A percentile compares a stretch with the other conserved stretches of the same genome.
phyloP scores from a whole-genome alignment of 2,888 invertebrate genomes.

The Chaitophorus viminalis region DNA sequence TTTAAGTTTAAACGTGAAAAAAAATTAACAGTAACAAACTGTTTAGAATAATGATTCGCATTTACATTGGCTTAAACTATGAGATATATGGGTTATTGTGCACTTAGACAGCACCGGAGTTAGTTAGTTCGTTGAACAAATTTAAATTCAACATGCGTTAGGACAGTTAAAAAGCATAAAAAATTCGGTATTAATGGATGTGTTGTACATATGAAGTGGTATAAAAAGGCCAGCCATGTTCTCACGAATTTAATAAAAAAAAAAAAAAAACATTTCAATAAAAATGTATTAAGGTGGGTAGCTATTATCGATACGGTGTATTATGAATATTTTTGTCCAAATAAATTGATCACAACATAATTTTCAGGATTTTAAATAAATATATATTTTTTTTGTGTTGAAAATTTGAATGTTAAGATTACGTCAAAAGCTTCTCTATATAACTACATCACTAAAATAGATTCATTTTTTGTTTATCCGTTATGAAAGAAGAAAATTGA shows the following conservation, averaged over 20 bases:
- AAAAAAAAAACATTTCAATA: neutral
- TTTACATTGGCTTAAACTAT: neutral
- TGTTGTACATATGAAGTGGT: neutral
- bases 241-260: neutral
- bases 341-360: too few relatives aligned
- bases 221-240: neutral
- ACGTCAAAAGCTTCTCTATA: too few relatives aligned
- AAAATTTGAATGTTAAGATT: too few relatives aligned
- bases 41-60: neutral
- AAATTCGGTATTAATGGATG: neutral
- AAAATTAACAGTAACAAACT: too few relatives aligned
- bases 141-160: neutral
- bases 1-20: too few relatives aligned
- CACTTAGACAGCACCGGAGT: neutral
- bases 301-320: neutral
- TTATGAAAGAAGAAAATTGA: too few relatives aligned
- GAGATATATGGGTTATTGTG: neutral
- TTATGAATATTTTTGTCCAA: too few relatives aligned
- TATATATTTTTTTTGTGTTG: too few relatives aligned
- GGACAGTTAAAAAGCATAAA: neutral
- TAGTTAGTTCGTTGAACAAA: neutral
- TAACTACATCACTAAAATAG: too few relatives aligned
- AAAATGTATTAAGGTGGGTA: neutral
- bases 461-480: too few relatives aligned
- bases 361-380: too few relatives aligned